Conservation (phyloP, 2,797 vertebrate species). For the Crenichthys baileyi region DNA sequence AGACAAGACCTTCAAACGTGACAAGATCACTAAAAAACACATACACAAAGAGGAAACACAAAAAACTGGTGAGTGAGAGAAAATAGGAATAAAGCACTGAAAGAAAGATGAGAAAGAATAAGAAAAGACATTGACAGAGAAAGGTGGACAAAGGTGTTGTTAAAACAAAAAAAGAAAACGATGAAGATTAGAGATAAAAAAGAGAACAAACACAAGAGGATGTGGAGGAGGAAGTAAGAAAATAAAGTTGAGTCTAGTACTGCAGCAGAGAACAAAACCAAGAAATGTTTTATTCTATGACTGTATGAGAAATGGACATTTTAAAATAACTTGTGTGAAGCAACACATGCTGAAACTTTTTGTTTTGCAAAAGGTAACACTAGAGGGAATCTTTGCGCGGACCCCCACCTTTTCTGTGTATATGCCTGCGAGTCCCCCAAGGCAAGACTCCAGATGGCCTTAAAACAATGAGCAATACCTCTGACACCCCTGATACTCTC, state of each 20-base stretch:
- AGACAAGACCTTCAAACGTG: slow-evolving; percentile 19
- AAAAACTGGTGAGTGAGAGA: background rate
- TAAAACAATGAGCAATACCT: slow-evolving; percentile 65
- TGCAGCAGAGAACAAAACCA: slow-evolving; percentile 38
- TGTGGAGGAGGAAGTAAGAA: slow-evolving; percentile 4
- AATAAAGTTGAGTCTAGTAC: slow-evolving; percentile 26
- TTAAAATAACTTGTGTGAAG: slow-evolving; percentile 28
- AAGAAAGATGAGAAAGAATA: background rate
- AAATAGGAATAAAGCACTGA: background rate
- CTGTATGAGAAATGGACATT: slow-evolving; percentile 21
- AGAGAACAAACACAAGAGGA: slow-evolving; percentile 18
- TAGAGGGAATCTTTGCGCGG: slow-evolving; percentile 7
- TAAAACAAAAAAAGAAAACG: background rate
- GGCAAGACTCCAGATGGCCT: slow-evolving; percentile 62
- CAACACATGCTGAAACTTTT: slow-evolving; percentile 1
- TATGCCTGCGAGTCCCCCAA: slow-evolving; percentile 6
- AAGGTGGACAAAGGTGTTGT: background rate
- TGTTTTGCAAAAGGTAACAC: slow-evolving; percentile 15
- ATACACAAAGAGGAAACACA: background rate
- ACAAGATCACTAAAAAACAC: slow-evolving; percentile 9
- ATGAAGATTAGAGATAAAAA: slow-evolving; percentile 8
- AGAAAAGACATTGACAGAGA: slow-evolving; percentile 4
- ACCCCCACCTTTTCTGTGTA: background rate
- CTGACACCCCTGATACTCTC: slow-evolving; percentile 58
- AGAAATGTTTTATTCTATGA: slow-evolving; percentile 31